Evolutionary conservation across 2,888 invertebrate genomes (phyloP).

Genomic region (Trichopoda pennipes): DNA sequence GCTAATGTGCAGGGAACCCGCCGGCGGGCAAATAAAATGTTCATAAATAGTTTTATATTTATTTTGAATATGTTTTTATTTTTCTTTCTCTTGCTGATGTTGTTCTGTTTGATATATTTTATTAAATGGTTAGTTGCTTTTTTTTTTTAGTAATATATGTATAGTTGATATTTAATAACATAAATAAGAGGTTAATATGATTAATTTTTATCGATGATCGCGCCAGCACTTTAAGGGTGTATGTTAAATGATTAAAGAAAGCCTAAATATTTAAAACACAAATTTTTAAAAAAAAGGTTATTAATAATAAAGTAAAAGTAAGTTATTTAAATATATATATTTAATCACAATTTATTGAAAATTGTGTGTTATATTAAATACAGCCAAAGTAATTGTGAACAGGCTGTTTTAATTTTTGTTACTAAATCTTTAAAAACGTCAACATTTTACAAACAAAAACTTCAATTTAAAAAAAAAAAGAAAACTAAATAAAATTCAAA

Average conservation of each 20-base stretch:
- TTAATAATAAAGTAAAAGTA: too few relatives aligned
- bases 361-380: too few relatives aligned
- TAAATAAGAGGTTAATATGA: slow-evolving; percentile 17
- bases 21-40: slow-evolving; percentile 66
- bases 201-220: slow-evolving; percentile 34
- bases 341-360: too few relatives aligned
- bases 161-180: slow-evolving; percentile 10
- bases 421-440: too few relatives aligned
- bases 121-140: neutral
- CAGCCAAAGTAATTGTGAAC: too few relatives aligned
- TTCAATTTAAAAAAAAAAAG: too few relatives aligned
- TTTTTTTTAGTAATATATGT: slow-evolving; percentile 23
- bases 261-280: neutral
- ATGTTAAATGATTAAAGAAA: slow-evolving; percentile 11
- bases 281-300: neutral
- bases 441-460: too few relatives aligned
- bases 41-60: slow-evolving; percentile 50
- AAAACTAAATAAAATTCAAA: too few relatives aligned
- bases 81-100: slow-evolving; percentile 21
- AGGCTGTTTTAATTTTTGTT: too few relatives aligned
- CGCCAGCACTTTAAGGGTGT: slow-evolving; percentile 64
- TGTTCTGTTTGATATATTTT: slow-evolving; percentile 39
- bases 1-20: slow-evolving; percentile 63
- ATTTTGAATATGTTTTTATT: slow-evolving; percentile 4
- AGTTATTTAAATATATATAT: too few relatives aligned